Base-by-base conservation (phyloP, 1,140 invertebrate species). In the Harpegnathos saltator region DNA sequence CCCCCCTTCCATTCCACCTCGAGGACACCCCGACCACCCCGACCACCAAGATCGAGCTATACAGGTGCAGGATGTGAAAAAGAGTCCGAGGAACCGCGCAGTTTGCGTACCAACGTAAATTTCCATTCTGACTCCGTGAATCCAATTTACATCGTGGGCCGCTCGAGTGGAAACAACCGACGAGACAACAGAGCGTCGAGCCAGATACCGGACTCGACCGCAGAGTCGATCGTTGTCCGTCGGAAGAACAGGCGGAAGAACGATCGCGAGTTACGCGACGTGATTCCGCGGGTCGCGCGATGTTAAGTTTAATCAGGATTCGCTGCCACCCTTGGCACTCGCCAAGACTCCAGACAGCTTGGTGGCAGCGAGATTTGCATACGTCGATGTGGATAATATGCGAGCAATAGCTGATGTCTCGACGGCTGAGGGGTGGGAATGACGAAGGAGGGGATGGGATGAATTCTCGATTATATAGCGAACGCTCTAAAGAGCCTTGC, bases 51-150 rank as follows among this genome's bases (percentile, higher is more conserved):
- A 75, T 58, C 69, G 22, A 74, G 59, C 12, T 84, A 44, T 44
- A 83, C 69, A n/a, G n/a, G 59, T 75, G 83, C 59, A 29, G 50
- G 38, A 83, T 56, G 63, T 48, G 68, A 65, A 69, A 78, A 81
- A 65, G 29, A 82, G 19, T 26, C 29, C 29, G 54, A 61, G 33
- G n/a, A 61, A 59, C 12, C 54, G 61, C 38, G 71, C 52, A 65
- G 26, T 87, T 88, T 82, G 80, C 72, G 77, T 65, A 82, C 56
- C 85, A 50, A 11, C 59, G 50, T n/a, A n/a, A 82, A 85, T 84
- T 78, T 73, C 83, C 61, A 87, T 88, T 87, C 82, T 81, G 69
- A 86, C 65, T 86, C 59, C 1, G 54, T n/a, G 72, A 73, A 87
- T 88, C 72, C 77, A 82, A 88, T 88, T 87, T 88, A 82, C 66